Percentiles rank a stretch among this genome's conserved stretches.
phyloP scores from a whole-genome alignment of 2,888 invertebrate species.

The Colostygia pectinataria region DNA sequence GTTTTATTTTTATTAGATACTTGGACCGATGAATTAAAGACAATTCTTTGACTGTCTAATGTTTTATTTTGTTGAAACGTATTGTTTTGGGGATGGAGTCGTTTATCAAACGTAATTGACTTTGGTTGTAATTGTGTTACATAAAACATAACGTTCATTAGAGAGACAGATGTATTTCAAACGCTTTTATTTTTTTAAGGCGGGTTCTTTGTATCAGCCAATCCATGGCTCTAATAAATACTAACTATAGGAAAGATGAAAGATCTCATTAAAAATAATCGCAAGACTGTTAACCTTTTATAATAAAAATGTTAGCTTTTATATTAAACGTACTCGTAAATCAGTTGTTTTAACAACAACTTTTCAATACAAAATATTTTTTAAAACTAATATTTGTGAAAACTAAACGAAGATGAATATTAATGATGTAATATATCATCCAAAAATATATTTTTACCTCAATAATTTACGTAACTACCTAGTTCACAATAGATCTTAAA shows the following conservation, averaged over 20 bases:
- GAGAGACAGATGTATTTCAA: constrained; percentile 15
- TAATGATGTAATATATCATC: neutral
- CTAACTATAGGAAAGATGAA: no score
- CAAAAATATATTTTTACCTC: neutral
- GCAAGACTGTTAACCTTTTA: no score
- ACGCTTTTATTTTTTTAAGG: constrained; percentile 5
- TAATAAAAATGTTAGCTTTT: no score
- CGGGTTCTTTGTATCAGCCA: no score
- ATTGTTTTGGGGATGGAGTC: constrained; percentile 20
- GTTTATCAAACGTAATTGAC: constrained; percentile 29
- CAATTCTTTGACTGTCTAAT: constrained; percentile 26
- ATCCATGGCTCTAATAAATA: no score
- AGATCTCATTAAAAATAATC: no score
- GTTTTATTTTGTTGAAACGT: constrained; percentile 25
- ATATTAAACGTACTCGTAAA: no score
- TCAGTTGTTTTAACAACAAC: no score
- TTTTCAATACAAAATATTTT: no score
- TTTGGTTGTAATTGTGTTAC: constrained; percentile 24
- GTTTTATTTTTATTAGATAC: constrained; percentile 39
- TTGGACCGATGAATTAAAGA: constrained; percentile 38
- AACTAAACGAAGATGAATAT: neutral
- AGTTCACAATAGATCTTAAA: constrained; percentile 21
- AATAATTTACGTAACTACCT: constrained; percentile 6
- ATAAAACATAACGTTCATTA: constrained; percentile 26
- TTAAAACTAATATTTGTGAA: neutral